A percentile compares a stretch with the other conserved stretches of the same genome.
Evolutionary conservation across 2,888 invertebrate species (phyloP).

Genomic region (Ephialtes manifestator): DNA sequence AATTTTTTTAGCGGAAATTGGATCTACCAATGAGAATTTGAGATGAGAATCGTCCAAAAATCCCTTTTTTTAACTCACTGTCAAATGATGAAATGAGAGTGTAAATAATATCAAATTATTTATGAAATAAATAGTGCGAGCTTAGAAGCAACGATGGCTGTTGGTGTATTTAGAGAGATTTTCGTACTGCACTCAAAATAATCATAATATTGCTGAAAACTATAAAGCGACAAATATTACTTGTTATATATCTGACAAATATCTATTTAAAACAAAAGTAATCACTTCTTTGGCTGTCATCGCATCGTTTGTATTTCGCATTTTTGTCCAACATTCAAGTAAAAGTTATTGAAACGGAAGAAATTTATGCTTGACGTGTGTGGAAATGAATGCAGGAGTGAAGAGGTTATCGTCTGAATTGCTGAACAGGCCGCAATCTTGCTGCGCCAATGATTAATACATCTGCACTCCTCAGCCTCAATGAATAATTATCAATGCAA

Average conservation of each 20-base stretch:
- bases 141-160: too few species aligned
- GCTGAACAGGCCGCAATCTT: conserved; percentile 8
- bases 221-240: too few species aligned
- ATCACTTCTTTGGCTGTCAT: background rate
- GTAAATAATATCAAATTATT: too few species aligned
- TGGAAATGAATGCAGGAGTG: conserved; percentile 14
- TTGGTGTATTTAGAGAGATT: too few species aligned
- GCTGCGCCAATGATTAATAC: conserved; percentile 21
- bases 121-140: too few species aligned
- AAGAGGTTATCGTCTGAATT: conserved; percentile 31
- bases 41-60: too few species aligned
- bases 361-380: background rate
- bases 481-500: conserved; percentile 19
- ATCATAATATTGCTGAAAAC: too few species aligned
- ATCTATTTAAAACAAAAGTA: background rate
- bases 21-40: too few species aligned
- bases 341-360: conserved; percentile 15
- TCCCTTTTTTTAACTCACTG: too few species aligned
- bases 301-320: background rate
- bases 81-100: too few species aligned
- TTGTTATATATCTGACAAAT: background rate
- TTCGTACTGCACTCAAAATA: too few species aligned
- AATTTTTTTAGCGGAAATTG: too few species aligned
- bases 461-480: conserved; percentile 5
- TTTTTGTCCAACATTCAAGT: background rate